A percentile compares a stretch with the other conserved stretches of the same genome.
These are phyloP conservation scores for Pogona vitticeps DNA, from an alignment of 2,113 vertebrate genomes.

Conservation along the genomic window DNA sequence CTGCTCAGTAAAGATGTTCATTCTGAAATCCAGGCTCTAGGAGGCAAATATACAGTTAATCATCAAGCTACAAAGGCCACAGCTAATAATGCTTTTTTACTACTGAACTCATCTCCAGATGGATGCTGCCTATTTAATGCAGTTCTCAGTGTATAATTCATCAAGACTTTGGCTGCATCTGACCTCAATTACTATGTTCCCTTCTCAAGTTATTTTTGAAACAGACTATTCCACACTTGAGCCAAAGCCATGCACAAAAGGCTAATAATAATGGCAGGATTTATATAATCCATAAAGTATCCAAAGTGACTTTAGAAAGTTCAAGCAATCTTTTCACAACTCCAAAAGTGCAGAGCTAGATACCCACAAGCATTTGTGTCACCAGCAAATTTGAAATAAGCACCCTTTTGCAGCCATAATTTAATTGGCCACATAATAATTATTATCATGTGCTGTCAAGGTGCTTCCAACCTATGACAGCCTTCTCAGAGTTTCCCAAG, in stretches of 20 bases:
- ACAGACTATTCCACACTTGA: constrained; percentile 40
- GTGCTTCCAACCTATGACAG: no score
- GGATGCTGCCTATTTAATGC: constrained; percentile 37
- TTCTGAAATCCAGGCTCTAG: not conserved
- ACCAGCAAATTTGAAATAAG: fast-evolving
- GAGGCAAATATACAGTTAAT: constrained; percentile 46
- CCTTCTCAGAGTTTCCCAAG: no score
- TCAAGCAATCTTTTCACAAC: not conserved
- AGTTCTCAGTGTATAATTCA: constrained; percentile 29
- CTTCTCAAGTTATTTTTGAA: constrained; percentile 53
- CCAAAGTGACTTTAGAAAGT: constrained; percentile 48
- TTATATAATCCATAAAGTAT: constrained; percentile 52
- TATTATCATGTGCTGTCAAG: no score
- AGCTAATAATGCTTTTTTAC: not conserved
- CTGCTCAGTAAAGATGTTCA: constrained; percentile 20
- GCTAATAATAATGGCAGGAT: constrained; percentile 29
- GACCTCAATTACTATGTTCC: constrained; percentile 64
- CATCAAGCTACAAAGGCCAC: constrained; percentile 48
- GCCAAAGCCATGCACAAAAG: constrained; percentile 36
- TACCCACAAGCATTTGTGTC: not conserved
- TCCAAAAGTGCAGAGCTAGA: not conserved
- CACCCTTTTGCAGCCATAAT: not conserved
- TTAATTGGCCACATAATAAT: not conserved
- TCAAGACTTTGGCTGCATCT: constrained; percentile 5
- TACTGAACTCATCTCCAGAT: constrained; percentile 47